These are phyloP conservation scores for Meiosimyza decipiens DNA, from an alignment of 2,888 invertebrate species.

Conservation along the genomic window DNA sequence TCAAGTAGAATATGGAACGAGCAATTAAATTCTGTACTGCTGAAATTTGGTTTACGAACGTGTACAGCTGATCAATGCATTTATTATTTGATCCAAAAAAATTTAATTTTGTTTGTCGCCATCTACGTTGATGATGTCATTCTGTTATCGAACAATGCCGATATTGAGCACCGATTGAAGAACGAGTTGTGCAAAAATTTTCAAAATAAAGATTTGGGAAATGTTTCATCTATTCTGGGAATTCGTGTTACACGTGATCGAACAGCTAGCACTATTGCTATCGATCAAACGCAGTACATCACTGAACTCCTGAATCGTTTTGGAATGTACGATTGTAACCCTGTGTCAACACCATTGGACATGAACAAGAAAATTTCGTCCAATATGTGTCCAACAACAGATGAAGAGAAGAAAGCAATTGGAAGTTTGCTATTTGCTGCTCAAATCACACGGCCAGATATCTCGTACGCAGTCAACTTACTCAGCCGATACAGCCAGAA, in stretches of 20 bases:
- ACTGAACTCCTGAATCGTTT: conserved; percentile 36
- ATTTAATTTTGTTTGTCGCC: conserved; percentile 42
- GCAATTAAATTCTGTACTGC: conserved; percentile 35
- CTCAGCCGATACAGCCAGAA: too few species aligned
- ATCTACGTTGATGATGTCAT: conserved; percentile 49
- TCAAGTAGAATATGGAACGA: conserved; percentile 41
- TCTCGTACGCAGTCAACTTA: too few species aligned
- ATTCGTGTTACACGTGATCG: conserved; percentile 39
- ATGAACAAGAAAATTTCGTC: too few species aligned
- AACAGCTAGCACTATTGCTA: conserved; percentile 31
- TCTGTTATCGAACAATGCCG: conserved; percentile 41
- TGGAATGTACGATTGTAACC: conserved; percentile 39
- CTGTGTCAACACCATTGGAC: too few species aligned
- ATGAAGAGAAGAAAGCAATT: too few species aligned
- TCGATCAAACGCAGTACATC: conserved; percentile 44
- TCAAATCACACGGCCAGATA: too few species aligned
- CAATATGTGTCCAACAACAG: too few species aligned
- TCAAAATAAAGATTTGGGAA: conserved; percentile 43
- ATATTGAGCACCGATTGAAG: conserved; percentile 45
- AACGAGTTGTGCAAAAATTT: too few species aligned
- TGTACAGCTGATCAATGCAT: conserved; percentile 40
- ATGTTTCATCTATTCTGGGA: conserved; percentile 42
- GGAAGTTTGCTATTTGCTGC: too few species aligned
- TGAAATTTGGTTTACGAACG: conserved; percentile 36
- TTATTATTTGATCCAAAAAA: conserved; percentile 30